These are phyloP conservation scores for Ceramica pisi DNA, from an alignment of 2,888 invertebrate species.

Conservation along the genomic window DNA sequence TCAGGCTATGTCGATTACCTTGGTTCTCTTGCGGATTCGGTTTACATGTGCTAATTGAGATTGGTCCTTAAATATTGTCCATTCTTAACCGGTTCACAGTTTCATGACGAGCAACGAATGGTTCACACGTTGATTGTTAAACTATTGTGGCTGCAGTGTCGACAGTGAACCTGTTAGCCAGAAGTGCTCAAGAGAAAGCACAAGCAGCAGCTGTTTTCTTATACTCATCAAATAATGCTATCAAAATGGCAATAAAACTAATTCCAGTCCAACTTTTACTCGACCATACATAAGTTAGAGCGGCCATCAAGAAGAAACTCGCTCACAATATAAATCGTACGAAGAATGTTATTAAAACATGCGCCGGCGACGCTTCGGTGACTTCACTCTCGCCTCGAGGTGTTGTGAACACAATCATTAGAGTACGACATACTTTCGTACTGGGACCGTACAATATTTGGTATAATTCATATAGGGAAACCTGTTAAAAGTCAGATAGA, in stretches of 20 bases:
- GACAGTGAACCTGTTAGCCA: too few species aligned
- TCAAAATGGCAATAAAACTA: constrained; percentile 23
- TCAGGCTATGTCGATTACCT: too few species aligned
- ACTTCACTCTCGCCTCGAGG: constrained; percentile 61
- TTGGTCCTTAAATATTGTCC: too few species aligned
- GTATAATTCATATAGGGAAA: too few species aligned
- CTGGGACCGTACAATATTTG: neutral
- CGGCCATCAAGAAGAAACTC: constrained; percentile 50
- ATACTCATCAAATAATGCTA: neutral
- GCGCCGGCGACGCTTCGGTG: constrained; percentile 52
- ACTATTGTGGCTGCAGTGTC: neutral
- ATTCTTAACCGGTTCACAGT: too few species aligned
- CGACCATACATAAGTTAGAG: constrained; percentile 27
- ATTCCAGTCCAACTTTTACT: constrained; percentile 36
- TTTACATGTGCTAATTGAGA: too few species aligned
- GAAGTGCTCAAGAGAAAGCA: constrained; percentile 7
- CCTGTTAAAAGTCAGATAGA: too few species aligned
- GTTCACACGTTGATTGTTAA: too few species aligned
- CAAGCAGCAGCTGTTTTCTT: neutral
- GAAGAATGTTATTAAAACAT: constrained; percentile 66
- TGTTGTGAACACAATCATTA: constrained; percentile 36
- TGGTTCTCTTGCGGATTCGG: too few species aligned
- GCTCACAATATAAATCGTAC: constrained; percentile 54
- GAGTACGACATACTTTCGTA: constrained; percentile 21
- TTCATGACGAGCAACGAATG: too few species aligned